Evolutionary conservation across 1,140 invertebrate genomes (phyloP).

Genomic region (Augochlora pura): DNA sequence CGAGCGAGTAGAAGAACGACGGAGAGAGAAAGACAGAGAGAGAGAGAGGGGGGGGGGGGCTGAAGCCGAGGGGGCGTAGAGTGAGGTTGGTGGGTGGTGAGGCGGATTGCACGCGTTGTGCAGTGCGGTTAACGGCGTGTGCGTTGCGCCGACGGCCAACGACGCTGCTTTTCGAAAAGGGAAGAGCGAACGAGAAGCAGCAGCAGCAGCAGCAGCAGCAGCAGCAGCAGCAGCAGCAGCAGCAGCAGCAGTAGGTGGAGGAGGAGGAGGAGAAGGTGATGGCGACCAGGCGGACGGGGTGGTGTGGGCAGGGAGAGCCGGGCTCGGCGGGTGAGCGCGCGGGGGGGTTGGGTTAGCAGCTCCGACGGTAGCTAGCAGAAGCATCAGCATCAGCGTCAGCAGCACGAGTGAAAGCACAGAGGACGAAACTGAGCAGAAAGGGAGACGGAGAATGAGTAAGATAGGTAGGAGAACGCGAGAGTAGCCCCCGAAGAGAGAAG

Average conservation of each 20-base stretch:
- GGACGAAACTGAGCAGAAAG: constrained; percentile 55
- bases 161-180: constrained; percentile 69
- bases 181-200: constrained; percentile 52
- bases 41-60: constrained; percentile 46
- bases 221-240: constrained; percentile 23
- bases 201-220: constrained; percentile 22
- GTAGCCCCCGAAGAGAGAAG: constrained; percentile 35
- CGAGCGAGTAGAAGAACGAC: constrained; percentile 55
- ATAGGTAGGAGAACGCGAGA: constrained; percentile 37
- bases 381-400: constrained; percentile 64
- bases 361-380: constrained; percentile 58
- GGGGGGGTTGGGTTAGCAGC: constrained; percentile 35
- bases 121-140: constrained; percentile 77
- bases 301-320: background rate
- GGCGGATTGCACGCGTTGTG: constrained; percentile 74
- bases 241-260: constrained; percentile 20
- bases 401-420: constrained; percentile 64
- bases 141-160: constrained; percentile 77
- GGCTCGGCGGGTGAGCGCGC: background rate
- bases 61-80: constrained; percentile 47
- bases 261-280: constrained; percentile 3
- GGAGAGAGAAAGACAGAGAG: constrained; percentile 31
- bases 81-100: constrained; percentile 47
- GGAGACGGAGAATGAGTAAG: constrained; percentile 49
- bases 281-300: background rate